Evolutionary conservation across 2,113 vertebrate genomes (phyloP), one percentile per base, ranked within the genome.

Genomic region (Notechis scutatus): DNA sequence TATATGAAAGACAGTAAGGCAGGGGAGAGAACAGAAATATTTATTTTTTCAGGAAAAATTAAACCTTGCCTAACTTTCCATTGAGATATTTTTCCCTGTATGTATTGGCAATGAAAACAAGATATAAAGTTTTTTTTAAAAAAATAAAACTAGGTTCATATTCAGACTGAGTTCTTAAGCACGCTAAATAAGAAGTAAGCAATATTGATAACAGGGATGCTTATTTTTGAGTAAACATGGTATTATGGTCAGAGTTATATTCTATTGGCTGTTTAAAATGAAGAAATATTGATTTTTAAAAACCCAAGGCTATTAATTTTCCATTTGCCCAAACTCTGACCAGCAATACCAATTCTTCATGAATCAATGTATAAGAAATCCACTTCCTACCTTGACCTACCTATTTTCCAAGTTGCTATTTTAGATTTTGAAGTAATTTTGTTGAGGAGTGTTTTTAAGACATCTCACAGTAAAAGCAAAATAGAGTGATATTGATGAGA

Each of bases 361-460:
- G 93, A 96, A 93, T 61, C 55, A 94, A 88, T 34, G 1, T 90
- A 88, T 94, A 93, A 74, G 87, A 47, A 91, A 50, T 89, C 64
- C 45, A 6, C 4, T 20, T 93, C 96, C 90, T 54, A 94, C 59
- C 64, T 74, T 85, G 3, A 56, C 6, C 50, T 11, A 52, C 50
- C 50, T 91, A 54, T 69, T 55, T 95, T 59, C 69, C 26, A 34
- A 54, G 92, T 74, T 15, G 1, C 1, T 88, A 95, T 92, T 55
- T 90, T 24, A 93, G 56, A 23, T 39, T 81, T 61, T 94, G 85
- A 93, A 90, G 42, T 95, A 94, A 95, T 95, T 81, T 55, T 96
- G 93, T 69, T 94, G 81, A 96, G 94, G 95, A 97, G 95, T 95
- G 94, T 93, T 42, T 93, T 69, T 69, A 95, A 95, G 96, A 87